Conservation (phyloP, 2,888 invertebrate genomes). For the Dastarcus helophoroides region DNA sequence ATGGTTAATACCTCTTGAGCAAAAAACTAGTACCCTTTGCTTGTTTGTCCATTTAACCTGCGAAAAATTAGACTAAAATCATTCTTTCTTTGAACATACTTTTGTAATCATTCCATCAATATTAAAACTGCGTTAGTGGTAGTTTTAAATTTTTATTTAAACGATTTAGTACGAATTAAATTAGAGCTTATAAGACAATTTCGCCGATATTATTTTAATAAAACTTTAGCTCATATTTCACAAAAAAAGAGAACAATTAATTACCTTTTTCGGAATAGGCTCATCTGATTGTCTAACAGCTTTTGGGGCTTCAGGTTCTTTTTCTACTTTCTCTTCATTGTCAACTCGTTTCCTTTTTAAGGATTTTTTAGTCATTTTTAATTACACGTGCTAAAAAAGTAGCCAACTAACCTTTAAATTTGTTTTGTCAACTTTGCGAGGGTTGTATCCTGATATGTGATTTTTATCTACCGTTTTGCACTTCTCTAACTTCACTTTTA, state of each 20-base stretch:
- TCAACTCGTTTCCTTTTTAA: constrained; percentile 19
- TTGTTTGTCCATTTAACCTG: constrained; percentile 89
- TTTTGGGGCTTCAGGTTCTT: constrained; percentile 37
- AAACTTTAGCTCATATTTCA: not conserved
- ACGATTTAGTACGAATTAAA: too few species aligned
- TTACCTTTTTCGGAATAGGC: constrained; percentile 57
- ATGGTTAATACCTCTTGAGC: constrained; percentile 88
- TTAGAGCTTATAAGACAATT: not conserved
- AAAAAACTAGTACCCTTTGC: constrained; percentile 85
- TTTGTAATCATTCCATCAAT: too few species aligned
- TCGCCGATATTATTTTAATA: not conserved
- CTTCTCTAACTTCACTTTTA: too few species aligned
- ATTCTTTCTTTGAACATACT: too few species aligned
- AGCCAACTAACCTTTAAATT: too few species aligned
- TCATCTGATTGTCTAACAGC: constrained; percentile 61
- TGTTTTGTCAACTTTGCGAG: too few species aligned
- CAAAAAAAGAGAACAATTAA: constrained; percentile 11
- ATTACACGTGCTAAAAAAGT: too few species aligned
- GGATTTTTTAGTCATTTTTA: constrained; percentile 11
- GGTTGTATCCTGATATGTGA: too few species aligned
- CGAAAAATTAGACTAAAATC: too few species aligned
- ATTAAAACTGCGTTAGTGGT: too few species aligned
- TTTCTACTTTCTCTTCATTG: constrained; percentile 28
- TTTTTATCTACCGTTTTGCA: too few species aligned
- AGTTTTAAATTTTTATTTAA: too few species aligned